A percentile compares a stretch with the other conserved stretches of the same genome.
These are phyloP conservation scores for Hermodice carunculata DNA, from an alignment of 2,888 invertebrate genomes.

Conservation along the genomic window DNA sequence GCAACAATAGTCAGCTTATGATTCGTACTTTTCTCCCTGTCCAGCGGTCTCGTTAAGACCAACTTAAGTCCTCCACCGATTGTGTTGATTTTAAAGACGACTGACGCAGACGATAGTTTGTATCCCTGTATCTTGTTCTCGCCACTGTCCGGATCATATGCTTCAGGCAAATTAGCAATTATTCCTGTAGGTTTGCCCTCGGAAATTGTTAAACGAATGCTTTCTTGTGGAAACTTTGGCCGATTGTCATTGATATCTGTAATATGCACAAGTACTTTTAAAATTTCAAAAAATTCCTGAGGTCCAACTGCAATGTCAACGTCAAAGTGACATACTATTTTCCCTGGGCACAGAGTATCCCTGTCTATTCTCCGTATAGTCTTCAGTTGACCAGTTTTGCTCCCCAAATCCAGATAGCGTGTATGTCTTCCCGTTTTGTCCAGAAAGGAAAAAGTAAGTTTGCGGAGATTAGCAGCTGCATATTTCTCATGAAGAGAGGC, in stretches of 20 bases:
- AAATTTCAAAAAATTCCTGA: slow-evolving; percentile 22
- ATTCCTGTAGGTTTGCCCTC: slow-evolving; percentile 20
- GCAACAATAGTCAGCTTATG: slow-evolving; percentile 8
- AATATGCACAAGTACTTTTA: slow-evolving; percentile 22
- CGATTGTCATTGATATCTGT: slow-evolving; percentile 33
- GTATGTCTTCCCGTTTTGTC: too few relatives aligned
- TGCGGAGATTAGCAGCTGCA: too few relatives aligned
- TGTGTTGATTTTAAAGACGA: slow-evolving; percentile 10
- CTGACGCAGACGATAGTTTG: slow-evolving; percentile 2
- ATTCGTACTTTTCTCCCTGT: slow-evolving; percentile 15
- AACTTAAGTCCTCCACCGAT: slow-evolving; percentile 43
- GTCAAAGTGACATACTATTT: neutral
- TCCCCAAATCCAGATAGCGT: too few relatives aligned
- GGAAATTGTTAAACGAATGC: slow-evolving; percentile 4
- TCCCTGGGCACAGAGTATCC: slow-evolving; percentile 8
- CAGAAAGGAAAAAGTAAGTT: too few relatives aligned
- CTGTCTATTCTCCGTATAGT: slow-evolving; percentile 3
- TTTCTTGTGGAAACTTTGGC: slow-evolving; percentile 20
- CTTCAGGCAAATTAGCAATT: slow-evolving; percentile 23
- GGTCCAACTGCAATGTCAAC: slow-evolving; percentile 11
- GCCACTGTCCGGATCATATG: slow-evolving; percentile 33
- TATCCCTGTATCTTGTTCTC: slow-evolving; percentile 23
- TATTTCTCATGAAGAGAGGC: too few relatives aligned
- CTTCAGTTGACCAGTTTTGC: slow-evolving; percentile 1
- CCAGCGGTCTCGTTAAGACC: slow-evolving; percentile 13